Evolutionary conservation across 1,140 invertebrate species (phyloP).

Genomic region (Drosophila guanche): DNA sequence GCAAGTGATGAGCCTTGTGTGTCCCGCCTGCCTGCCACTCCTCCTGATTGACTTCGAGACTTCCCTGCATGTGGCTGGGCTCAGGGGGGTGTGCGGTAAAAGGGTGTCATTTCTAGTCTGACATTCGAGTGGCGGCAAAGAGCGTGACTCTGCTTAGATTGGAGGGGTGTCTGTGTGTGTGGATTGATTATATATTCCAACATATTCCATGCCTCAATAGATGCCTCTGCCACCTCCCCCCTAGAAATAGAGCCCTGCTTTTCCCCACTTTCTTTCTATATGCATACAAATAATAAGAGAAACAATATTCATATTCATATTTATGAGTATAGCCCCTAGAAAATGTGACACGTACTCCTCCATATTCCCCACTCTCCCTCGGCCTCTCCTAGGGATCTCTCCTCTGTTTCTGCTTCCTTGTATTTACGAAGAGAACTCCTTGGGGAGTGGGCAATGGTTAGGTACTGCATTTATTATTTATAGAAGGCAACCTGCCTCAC

Average conservation of each 20-base stretch:
- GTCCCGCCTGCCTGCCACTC: background rate
- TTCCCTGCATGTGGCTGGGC: constrained; percentile 22
- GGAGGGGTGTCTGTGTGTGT: too few relatives aligned
- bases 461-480: too few relatives aligned
- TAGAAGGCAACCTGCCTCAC: too few relatives aligned
- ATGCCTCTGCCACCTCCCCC: constrained; percentile 30
- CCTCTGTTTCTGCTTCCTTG: too few relatives aligned
- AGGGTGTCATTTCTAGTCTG: constrained; percentile 42
- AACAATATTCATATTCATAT: constrained; percentile 70
- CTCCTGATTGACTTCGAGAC: constrained; percentile 58
- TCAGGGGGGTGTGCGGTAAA: constrained; percentile 6
- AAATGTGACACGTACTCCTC: constrained; percentile 60
- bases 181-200: constrained; percentile 78
- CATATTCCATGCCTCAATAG: constrained; percentile 80
- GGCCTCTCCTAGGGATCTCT: too few relatives aligned
- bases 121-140: constrained; percentile 33
- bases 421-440: too few relatives aligned
- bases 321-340: constrained; percentile 71
- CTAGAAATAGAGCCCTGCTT: too few relatives aligned
- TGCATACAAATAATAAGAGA: constrained; percentile 77
- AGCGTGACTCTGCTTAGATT: constrained; percentile 46
- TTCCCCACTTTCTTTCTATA: constrained; percentile 34
- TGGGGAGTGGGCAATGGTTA: too few relatives aligned
- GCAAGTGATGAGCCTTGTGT: constrained; percentile 63
- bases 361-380: too few relatives aligned